Evolutionary conservation across 2,113 vertebrate species (phyloP).

Genomic region (Chitala chitala): DNA sequence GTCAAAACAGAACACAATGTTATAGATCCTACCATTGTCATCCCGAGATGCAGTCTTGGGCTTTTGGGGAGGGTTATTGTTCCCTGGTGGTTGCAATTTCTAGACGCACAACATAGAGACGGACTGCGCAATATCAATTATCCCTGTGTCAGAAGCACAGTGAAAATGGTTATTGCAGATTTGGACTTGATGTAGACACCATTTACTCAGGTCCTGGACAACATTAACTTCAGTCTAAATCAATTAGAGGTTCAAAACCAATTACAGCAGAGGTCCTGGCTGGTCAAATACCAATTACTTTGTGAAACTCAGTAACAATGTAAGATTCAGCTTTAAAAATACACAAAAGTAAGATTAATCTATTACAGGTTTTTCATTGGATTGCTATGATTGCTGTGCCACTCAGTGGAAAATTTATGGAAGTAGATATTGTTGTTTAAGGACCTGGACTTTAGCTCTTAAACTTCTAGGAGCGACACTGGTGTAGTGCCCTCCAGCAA

Average conservation of each 20-base stretch:
- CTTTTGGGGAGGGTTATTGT: not conserved
- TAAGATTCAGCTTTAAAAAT: not conserved
- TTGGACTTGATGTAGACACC: constrained; percentile 28
- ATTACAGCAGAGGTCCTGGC: constrained; percentile 25
- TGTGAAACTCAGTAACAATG: not conserved
- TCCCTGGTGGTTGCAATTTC: not conserved
- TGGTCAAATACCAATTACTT: constrained; percentile 23
- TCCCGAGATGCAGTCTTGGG: not conserved
- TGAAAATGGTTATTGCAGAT: constrained; percentile 26
- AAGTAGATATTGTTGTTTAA: not conserved
- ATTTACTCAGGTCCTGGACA: constrained; percentile 30
- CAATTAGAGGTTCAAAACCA: constrained; percentile 38
- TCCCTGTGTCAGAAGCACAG: constrained; percentile 10
- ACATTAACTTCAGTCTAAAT: constrained; percentile 19
- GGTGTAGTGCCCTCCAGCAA: not conserved
- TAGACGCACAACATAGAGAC: not conserved
- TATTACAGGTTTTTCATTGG: not conserved
- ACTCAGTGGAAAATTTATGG: not conserved
- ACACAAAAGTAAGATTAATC: not conserved
- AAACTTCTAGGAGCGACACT: not conserved
- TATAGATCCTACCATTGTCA: not conserved
- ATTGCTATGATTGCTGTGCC: not conserved
- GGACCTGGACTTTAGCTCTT: not conserved
- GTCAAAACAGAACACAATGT: not conserved
- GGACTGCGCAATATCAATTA: not conserved